Conservation (phyloP, 2,113 vertebrate species). For the Clupea harengus region DNA sequence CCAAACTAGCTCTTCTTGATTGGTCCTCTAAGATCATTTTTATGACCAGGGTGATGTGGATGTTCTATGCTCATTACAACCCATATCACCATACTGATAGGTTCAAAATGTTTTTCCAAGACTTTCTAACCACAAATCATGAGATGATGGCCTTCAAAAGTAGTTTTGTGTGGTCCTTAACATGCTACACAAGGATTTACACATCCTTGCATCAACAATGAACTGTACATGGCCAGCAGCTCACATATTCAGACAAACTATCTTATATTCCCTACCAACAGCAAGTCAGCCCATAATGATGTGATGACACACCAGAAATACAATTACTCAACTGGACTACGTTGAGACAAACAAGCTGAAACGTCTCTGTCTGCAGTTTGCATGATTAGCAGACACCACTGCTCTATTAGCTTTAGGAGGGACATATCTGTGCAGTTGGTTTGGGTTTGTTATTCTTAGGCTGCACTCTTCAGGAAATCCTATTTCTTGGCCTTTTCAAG, state of each 20-base stretch:
- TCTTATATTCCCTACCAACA: not conserved
- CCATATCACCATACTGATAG: not conserved
- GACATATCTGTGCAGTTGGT: not conserved
- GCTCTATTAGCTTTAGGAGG: not conserved
- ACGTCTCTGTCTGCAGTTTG: too few species aligned
- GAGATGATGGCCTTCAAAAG: not conserved
- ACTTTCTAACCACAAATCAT: not conserved
- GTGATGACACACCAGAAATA: not conserved
- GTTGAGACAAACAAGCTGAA: not conserved
- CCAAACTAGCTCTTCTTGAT: not conserved
- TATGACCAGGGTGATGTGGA: not conserved
- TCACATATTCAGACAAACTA: not conserved
- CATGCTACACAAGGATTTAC: too few species aligned
- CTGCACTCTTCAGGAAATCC: too few species aligned
- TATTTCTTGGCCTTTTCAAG: too few species aligned
- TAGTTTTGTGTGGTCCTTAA: not conserved
- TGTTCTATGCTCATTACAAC: not conserved
- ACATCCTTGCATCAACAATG: not conserved
- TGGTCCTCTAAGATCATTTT: not conserved
- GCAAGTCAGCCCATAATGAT: not conserved
- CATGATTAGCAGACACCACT: not conserved
- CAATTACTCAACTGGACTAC: not conserved
- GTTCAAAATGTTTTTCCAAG: not conserved
- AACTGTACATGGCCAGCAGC: not conserved
- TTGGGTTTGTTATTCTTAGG: not conserved